These are phyloP conservation scores for Cephus pulcher DNA, from an alignment of 2,888 invertebrate genomes.

Conservation along the genomic window DNA sequence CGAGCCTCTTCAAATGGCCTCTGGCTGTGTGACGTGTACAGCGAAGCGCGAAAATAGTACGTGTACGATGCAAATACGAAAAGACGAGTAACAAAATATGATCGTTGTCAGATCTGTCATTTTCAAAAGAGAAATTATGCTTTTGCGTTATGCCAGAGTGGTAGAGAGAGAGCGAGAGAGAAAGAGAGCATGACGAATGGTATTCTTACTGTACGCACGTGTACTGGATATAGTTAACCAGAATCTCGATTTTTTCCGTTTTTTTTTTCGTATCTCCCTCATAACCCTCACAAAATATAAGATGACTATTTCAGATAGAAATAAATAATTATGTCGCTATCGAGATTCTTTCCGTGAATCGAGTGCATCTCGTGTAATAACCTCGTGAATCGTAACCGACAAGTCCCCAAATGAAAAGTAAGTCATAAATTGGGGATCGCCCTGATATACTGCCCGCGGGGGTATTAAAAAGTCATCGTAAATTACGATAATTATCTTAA, in stretches of 20 bases:
- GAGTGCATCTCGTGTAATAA: background rate
- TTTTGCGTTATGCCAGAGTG: background rate
- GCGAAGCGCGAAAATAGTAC: background rate
- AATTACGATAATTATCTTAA: conserved; percentile 15
- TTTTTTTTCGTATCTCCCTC: background rate
- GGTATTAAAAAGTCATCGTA: conserved; percentile 12
- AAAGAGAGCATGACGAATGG: background rate
- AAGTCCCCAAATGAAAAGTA: conserved; percentile 9
- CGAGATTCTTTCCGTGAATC: background rate
- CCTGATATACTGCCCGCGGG: conserved; percentile 7
- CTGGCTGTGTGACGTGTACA: background rate
- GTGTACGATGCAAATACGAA: background rate
- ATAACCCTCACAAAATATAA: background rate
- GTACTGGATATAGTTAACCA: background rate
- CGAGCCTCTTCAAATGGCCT: background rate
- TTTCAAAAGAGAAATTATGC: background rate
- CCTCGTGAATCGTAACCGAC: background rate
- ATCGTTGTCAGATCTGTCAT: background rate
- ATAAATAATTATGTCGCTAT: background rate
- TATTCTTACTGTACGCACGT: background rate
- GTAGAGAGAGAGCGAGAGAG: background rate
- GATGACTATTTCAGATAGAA: background rate
- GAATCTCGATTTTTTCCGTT: background rate
- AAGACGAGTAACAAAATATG: background rate
- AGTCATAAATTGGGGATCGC: conserved; percentile 16